Evolutionary conservation across 2,113 vertebrate genomes (phyloP).

Genomic region (Saimiri boliviensis): DNA sequence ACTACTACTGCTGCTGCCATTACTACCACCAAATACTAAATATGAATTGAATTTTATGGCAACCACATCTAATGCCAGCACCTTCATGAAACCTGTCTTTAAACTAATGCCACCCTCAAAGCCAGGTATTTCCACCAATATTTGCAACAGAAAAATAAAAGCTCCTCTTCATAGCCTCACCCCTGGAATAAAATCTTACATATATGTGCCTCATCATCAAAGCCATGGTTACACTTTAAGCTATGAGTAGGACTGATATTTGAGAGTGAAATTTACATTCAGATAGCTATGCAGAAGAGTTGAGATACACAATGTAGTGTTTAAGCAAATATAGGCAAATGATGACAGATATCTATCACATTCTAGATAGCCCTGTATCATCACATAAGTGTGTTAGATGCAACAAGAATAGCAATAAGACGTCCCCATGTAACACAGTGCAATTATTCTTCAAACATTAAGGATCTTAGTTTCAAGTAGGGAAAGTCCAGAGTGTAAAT

Average conservation of each 20-base stretch:
- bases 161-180: not conserved
- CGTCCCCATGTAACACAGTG: not conserved
- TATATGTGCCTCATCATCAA: not conserved
- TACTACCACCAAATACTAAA: not conserved
- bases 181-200: too few relatives aligned
- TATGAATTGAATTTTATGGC: not conserved
- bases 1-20: not conserved
- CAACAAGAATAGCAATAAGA: not conserved
- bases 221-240: not conserved
- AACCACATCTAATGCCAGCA: not conserved
- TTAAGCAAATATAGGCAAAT: not conserved
- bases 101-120: not conserved
- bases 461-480: not conserved
- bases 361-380: not conserved
- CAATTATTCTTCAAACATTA: not conserved
- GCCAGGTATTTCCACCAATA: not conserved
- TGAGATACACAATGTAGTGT: not conserved
- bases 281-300: not conserved
- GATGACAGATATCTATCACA: not conserved
- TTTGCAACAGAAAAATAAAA: not conserved
- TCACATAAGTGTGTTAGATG: not conserved
- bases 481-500: not conserved
- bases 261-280: not conserved
- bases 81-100: not conserved
- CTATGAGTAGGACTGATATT: too few relatives aligned